Base-by-base conservation (phyloP, 30 jellyfish, hydroid and myxozoan genomes). In the Aurelia aurita complex sp. Pacific region DNA sequence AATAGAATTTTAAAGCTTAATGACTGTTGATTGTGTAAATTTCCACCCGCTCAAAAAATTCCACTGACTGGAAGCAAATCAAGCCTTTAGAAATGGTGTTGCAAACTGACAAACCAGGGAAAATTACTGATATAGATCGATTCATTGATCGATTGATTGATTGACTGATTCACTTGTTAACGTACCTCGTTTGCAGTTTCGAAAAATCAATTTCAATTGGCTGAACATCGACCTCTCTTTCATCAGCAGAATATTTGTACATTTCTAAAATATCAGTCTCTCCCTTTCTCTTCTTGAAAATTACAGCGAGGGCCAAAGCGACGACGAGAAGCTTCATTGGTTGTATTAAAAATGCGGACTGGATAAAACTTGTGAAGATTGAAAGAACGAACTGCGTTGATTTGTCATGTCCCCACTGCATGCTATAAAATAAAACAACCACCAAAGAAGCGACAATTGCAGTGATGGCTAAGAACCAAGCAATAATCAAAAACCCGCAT, bases 381-480 rank as follows among this genome's bases (percentile, higher is more conserved):
- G 94, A 78, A 14, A 77, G 80, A 19, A 91, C 94, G 63, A 94
- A 91, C 86, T 83, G 91, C 38, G 73, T 82, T 13, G 97, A 91
- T 54, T 79, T 91, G 59, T 40, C 81, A 16, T 74, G 62, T 11
- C 97, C 97, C 97, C 97, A 91, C 62, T 68, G 91, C 96, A 91
- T 85, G 77, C 96, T 85, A 88, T 91, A 91, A 76, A 91, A 83
- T 10, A 91, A 54, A 50, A 83, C 83, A 73, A 91, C 67, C 40
- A 85, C 80, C 19, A 93, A 19, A 11, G 96, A 85, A 5, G 92
- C 61, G 13, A 66, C 52, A 1, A 75, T 76, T 2, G 89, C 68
- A 1, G 80, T 77, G 18, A 85, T 46, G 0, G 88, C 76, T 23
- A 91, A 59, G 23, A 67, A 65, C 92, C 93, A 91, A 8, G 96